A percentile compares a stretch with the other conserved stretches of the same genome.
Evolutionary conservation across 2,888 invertebrate genomes (phyloP).

Genomic region (Drosophila gaucha): DNA sequence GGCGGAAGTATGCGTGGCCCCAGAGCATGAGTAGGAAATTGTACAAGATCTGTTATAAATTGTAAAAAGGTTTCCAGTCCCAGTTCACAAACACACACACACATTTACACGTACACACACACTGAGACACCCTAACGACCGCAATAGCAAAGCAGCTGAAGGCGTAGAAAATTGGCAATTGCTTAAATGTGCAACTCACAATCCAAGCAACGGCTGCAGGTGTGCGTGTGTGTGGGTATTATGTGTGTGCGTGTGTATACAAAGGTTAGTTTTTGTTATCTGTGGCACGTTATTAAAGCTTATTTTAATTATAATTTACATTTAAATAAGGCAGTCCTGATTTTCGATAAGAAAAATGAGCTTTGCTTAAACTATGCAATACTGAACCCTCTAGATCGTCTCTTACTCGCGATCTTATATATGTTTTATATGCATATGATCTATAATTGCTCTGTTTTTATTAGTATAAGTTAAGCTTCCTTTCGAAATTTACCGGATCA

Average conservation of each 20-base stretch:
- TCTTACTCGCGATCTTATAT: too few relatives aligned
- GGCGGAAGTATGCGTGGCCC: conserved; percentile 32
- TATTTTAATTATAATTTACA: conserved; percentile 1
- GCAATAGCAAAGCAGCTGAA: conserved; percentile 9
- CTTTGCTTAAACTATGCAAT: too few relatives aligned
- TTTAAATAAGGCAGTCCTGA: too few relatives aligned
- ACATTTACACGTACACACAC: conserved; percentile 2
- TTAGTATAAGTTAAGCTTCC: too few relatives aligned
- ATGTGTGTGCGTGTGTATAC: background rate
- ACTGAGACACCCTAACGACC: conserved; percentile 2
- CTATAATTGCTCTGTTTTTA: too few relatives aligned
- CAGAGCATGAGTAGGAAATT: conserved; percentile 39
- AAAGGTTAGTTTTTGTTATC: too few relatives aligned
- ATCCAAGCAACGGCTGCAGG: conserved; percentile 17
- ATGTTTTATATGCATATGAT: too few relatives aligned
- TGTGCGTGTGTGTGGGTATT: background rate
- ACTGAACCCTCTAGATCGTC: too few relatives aligned
- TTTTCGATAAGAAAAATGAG: too few relatives aligned
- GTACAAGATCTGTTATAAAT: conserved; percentile 51
- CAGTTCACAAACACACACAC: conserved; percentile 1
- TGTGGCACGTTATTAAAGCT: too few relatives aligned
- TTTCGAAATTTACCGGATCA: too few relatives aligned
- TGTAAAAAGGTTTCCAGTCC: conserved; percentile 30
- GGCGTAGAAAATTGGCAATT: conserved; percentile 33
- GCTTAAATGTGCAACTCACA: conserved; percentile 27